Percentiles rank a stretch among this genome's conserved stretches.
Evolutionary conservation across 1,140 invertebrate genomes (phyloP).

Genomic region (Bombus impatiens): DNA sequence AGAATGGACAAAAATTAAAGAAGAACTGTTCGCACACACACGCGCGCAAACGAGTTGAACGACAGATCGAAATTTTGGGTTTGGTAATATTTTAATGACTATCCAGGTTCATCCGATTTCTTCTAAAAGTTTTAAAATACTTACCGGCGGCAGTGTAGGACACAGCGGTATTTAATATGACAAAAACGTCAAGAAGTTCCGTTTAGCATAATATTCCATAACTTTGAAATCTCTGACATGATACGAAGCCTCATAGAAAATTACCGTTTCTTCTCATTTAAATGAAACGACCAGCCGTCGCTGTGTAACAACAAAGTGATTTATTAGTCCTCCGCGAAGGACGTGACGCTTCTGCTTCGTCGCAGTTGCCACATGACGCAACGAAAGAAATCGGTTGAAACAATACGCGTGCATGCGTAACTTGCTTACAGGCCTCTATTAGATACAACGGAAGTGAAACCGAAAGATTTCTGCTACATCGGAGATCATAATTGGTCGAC

Average conservation of each 20-base stretch:
- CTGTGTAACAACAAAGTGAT: slow-evolving; percentile 9
- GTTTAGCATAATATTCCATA: no score
- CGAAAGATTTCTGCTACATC: slow-evolving; percentile 17
- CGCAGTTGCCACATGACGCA: slow-evolving; percentile 24
- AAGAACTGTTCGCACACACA: accelerated
- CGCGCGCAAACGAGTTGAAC: no score
- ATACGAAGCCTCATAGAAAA: not conserved
- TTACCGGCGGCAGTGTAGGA: no score
- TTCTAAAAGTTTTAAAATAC: no score
- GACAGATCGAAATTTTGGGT: no score
- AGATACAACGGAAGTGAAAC: slow-evolving; percentile 34
- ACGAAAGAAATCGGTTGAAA: slow-evolving; percentile 47
- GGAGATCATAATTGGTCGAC: slow-evolving; percentile 9
- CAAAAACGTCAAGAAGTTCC: no score
- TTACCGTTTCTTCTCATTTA: not conserved
- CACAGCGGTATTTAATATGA: no score
- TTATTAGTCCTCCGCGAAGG: not conserved
- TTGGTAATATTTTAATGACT: no score
- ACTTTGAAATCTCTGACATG: not conserved
- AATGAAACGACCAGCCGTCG: slow-evolving; percentile 23
- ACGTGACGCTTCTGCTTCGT: slow-evolving; percentile 12
- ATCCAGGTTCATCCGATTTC: no score
- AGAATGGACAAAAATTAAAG: no score
- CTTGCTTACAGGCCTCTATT: slow-evolving; percentile 4
- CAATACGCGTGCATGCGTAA: slow-evolving; percentile 33